Conservation (phyloP, 2,888 invertebrate genomes). For the Drosophila sordidula region DNA sequence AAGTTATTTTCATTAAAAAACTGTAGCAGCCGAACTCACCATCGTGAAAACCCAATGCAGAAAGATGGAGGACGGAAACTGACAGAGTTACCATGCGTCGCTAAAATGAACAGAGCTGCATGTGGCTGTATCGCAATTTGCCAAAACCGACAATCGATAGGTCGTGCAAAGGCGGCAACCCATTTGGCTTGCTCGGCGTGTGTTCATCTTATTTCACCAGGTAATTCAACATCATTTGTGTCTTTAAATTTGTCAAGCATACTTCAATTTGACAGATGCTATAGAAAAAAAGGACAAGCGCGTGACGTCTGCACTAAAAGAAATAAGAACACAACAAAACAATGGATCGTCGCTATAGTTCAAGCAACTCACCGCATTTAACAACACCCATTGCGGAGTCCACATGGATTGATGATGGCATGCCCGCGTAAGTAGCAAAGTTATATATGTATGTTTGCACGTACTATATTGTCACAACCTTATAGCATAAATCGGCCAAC, state of each 20-base stretch:
- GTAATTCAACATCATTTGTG: neutral
- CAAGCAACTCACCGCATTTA: constrained; percentile 72
- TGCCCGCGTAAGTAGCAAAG: constrained; percentile 58
- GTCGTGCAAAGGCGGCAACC: constrained; percentile 40
- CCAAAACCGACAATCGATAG: constrained; percentile 28
- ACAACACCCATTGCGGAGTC: constrained; percentile 83
- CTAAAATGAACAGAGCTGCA: constrained; percentile 32
- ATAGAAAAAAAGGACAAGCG: neutral
- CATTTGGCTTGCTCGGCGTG: constrained; percentile 14
- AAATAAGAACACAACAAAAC: constrained; percentile 1
- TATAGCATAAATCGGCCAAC: constrained; percentile 25
- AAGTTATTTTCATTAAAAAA: constrained; percentile 53
- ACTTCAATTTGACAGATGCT: constrained; percentile 1
- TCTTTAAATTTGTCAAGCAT: neutral
- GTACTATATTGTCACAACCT: neutral
- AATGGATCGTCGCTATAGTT: constrained; percentile 76
- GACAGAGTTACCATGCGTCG: constrained; percentile 75
- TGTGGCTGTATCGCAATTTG: constrained; percentile 6
- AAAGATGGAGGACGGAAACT: constrained; percentile 85
- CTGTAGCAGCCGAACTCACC: constrained; percentile 80
- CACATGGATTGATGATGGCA: constrained; percentile 80
- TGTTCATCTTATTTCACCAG: constrained; percentile 6
- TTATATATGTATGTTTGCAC: constrained; percentile 1
- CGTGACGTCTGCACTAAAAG: neutral
- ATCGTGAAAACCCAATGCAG: constrained; percentile 84